Base-by-base conservation (phyloP, 92 coral and sea anemone genomes). In the Zoanthus gigantus region DNA sequence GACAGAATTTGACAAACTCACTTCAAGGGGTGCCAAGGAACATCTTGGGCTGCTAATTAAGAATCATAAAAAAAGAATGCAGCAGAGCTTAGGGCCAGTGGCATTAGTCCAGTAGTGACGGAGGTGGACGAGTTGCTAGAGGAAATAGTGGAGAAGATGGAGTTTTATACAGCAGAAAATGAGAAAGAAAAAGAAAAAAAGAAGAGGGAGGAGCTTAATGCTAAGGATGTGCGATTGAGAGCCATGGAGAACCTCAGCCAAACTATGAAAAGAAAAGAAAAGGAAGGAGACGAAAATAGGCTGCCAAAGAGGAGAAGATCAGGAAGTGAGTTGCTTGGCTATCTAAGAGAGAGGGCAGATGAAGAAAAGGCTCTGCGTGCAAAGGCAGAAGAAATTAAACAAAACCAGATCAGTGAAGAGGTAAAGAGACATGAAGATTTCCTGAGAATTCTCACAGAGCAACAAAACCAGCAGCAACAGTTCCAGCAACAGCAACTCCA, bases 101-200 rank as follows among this genome's bases (percentile, higher is more conserved):
- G 88, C 72, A 73, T 74, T 29, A 65, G 83, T 57, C 90, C 85
- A 77, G 66, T 23, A 66, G 47, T 12, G 32, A 58, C 90, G 13
- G 90, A 77, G 45, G 58, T 76, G 84, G 83, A 87, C 6, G 63
- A 34, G 45, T 44, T 87, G 57, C 30, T 87, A 42, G 85, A 87
- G 34, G 90, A 87, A 61, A 77, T 77, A 16, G 56, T 77, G 46
- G 85, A 63, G 77, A 87, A 78, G 90, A 87, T 87, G 67, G 71
- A 77, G 47, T 45, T 78, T 13, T 29, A 77, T 77, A 71, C 77
- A 65, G 74, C 66, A 28, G 71, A 78, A 72, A 76, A 63, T 87
- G 90, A 87, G 37, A 87, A 87, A 87, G 90, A 87, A 57, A 77
- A 87, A 45, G 85, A 87, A 78, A 77, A 87, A 57, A 87, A 76